Evolutionary conservation across 2,888 invertebrate species (phyloP), one percentile per base, ranked within the genome.

Genomic region (Plebejus anna): DNA sequence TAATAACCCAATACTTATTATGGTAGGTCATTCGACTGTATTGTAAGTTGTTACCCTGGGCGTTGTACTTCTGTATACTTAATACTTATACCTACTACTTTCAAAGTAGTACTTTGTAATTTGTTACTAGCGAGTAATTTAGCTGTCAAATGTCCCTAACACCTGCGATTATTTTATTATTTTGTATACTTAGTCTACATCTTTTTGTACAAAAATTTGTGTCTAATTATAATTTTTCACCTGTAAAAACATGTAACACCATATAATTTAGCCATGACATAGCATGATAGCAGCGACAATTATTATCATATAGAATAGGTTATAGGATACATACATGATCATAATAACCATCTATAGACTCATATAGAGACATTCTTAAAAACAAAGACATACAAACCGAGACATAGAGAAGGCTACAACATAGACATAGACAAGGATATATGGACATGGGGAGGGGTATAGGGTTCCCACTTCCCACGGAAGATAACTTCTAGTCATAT

Each of bases 1-100:
- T 85, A 86, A 86, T 84, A 89, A 88, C 85, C 83, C 84, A 81
- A 82, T 84, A 83, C 81, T 82, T 84, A 86, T 88, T 90, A 87
- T 82, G 88, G 88, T 89, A 90, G 90, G 90, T 89, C 89, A 84
- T 86, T 86, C 83, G 82, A 83, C 82, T 81, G 82, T 82, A 79
- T 66, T 16, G 66, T 66, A 36, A 66, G 32, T 32, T 32, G 4
- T 32, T 66, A 66, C 66, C 66, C 13, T 32, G 32, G 16, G 66
- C 16, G 32, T 36, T 13, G 28, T 32, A 66, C 66, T 32, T 5
- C 1, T 51, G 11, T 59, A 22, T 1, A n/a, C 59, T 28, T 22
- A 59, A 16, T 5, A 2, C 47, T 47, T 11, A 11, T 51, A 51
- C 38, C 6, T 7, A 42, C 38, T 42, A 42, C 2, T 42, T 7